phyloP scores from a whole-genome alignment of 2,113 vertebrate species.

The Phaethornis superciliosus region DNA sequence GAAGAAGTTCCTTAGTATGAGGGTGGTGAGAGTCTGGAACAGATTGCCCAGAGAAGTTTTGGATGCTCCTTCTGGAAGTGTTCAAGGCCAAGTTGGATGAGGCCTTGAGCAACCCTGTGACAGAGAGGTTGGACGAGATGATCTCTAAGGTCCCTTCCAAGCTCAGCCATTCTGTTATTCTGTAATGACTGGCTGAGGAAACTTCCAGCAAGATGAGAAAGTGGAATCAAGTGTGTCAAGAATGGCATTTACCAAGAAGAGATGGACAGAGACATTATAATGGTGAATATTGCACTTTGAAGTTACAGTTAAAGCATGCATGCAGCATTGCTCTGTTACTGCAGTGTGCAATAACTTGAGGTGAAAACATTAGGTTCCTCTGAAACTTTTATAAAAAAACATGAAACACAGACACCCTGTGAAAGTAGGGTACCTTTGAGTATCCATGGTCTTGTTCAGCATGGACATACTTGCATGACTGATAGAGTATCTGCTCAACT shows the following conservation, averaged over 20 bases:
- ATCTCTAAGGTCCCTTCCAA: too few species aligned
- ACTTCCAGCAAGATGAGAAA: not conserved
- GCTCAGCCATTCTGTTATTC: too few species aligned
- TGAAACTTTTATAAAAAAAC: not conserved
- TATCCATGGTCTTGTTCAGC: not conserved
- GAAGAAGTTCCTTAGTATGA: too few species aligned
- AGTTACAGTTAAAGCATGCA: not conserved
- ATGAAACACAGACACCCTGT: not conserved
- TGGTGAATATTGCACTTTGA: not conserved
- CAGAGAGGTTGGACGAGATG: too few species aligned
- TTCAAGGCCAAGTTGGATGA: too few species aligned
- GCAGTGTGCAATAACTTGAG: not conserved
- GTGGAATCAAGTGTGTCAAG: not conserved
- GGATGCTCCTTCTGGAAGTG: too few species aligned
- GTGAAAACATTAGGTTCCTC: not conserved
- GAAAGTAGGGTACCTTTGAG: not conserved
- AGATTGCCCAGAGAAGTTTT: too few species aligned
- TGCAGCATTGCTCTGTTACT: not conserved
- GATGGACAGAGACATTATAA: not conserved
- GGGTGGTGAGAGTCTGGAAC: too few species aligned
- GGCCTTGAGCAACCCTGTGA: too few species aligned
- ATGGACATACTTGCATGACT: not conserved
- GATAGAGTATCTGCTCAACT: not conserved
- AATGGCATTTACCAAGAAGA: not conserved
- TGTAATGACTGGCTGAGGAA: not conserved